Evolutionary conservation across 2,113 vertebrate genomes (phyloP).

Genomic region (Calidris pygmaea): DNA sequence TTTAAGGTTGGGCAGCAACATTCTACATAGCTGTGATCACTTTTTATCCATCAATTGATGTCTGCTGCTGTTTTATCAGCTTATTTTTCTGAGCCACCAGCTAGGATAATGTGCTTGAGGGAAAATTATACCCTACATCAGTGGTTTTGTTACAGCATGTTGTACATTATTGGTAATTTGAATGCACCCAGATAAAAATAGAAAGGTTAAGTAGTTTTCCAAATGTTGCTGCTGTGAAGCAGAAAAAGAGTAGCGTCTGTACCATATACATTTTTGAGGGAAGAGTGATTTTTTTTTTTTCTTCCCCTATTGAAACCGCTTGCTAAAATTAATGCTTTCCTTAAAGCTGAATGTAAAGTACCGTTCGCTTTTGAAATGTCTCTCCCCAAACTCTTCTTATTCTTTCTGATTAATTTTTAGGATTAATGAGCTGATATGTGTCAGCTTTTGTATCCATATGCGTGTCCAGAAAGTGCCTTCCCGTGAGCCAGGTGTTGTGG

Average conservation of each 20-base stretch:
- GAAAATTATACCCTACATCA: constrained; percentile 72
- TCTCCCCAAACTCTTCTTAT: background rate
- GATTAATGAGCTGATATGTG: background rate
- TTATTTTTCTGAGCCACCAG: constrained; percentile 67
- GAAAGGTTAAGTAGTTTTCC: constrained; percentile 66
- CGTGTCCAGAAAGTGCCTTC: background rate
- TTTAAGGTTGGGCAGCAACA: constrained; percentile 52
- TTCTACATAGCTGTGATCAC: constrained; percentile 14
- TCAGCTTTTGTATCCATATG: background rate
- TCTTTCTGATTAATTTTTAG: background rate
- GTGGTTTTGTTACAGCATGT: constrained; percentile 63
- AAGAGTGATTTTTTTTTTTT: background rate
- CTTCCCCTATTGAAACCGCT: background rate
- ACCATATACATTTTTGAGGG: background rate
- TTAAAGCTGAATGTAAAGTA: background rate
- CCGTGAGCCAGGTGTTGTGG: background rate
- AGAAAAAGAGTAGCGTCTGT: constrained; percentile 28
- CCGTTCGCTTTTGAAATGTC: background rate
- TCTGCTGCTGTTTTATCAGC: constrained; percentile 67
- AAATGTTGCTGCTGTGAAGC: constrained; percentile 55
- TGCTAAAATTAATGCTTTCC: background rate
- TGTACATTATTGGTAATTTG: constrained; percentile 69
- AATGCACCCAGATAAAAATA: constrained; percentile 70
- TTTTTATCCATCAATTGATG: constrained; percentile 61
- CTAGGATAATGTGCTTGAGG: constrained; percentile 66